Base-by-base conservation (phyloP, 2,113 vertebrate species). In the Azemiops feae region DNA sequence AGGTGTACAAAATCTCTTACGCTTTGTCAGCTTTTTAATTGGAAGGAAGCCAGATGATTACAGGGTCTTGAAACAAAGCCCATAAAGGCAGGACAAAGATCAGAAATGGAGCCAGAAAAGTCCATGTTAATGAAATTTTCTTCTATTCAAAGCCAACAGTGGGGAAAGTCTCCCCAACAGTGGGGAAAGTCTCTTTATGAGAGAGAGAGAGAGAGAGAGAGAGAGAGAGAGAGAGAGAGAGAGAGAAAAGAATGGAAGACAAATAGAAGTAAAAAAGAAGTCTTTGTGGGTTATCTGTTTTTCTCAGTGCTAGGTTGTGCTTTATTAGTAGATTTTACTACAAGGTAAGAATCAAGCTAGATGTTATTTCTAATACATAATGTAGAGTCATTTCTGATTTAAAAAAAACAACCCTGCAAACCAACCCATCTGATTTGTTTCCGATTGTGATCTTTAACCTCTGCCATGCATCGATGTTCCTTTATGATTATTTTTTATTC, bases 151-250 rank as follows among this genome's bases (percentile, higher is more conserved):
- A 20, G 69, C 69, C 16, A 74, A 6, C n/a, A 18, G 16, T 74
- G 69, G 16, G 69, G 69, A 74, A 74, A 74, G n/a, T 34, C 69
- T 0, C 54, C n/a, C 69, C 16, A 74, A 6, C n/a, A 18, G 16
- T 74, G 69, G 16, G 69, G 69, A 74, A 74, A 74, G n/a, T 34
- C 69, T 0, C 54, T 94, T 88, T 92, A 47, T 52, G 58, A 8
- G 81, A 25, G 11, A 94, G 53, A 5, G 16, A 60, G 23, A 55
- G 55, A 57, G 55, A 58, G 22, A 58, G 7, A 58, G 88, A 43
- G 60, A n/a, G 92, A 89, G 74, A 3, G 74, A 88, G 95, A 3
- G n/a, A 54, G 20, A 5, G 89, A 94, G 87, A 88, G 85, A 47
- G 87, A 1, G 91, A 92, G 94, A 86, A 74, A 34, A 9, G 60